Conservation (phyloP, 2,797 vertebrate species). For the Apodemus agrarius region DNA sequence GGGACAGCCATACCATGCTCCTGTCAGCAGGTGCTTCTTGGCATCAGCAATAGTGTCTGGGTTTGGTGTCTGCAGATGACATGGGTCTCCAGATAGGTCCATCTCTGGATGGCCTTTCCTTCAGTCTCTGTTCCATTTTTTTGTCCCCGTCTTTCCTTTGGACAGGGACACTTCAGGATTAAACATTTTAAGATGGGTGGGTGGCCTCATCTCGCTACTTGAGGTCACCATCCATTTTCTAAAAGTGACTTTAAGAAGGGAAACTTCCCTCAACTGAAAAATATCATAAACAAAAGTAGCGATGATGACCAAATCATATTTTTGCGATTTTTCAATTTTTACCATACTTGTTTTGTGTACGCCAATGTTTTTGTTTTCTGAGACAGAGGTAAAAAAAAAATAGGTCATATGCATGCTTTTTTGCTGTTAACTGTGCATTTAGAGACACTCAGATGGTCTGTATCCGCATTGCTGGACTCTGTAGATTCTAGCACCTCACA, state of each 20-base stretch:
- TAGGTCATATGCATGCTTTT: not conserved
- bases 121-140: not conserved
- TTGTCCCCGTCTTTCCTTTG: not conserved
- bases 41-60: not conserved
- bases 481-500: not conserved
- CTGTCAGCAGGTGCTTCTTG: not conserved
- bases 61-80: not conserved
- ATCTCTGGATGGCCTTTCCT: not conserved
- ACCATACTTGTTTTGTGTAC: not conserved
- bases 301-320: not conserved
- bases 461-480: not conserved
- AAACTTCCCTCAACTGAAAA: slow-evolving; percentile 15
- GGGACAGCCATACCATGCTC: not conserved
- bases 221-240: not conserved
- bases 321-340: not conserved
- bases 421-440: not conserved
- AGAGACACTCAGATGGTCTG: not conserved
- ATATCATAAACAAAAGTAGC: not conserved
- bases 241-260: not conserved
- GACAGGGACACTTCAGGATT: not conserved
- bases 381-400: not conserved
- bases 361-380: not conserved
- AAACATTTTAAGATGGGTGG: not conserved
- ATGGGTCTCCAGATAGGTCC: not conserved
- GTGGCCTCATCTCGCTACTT: not conserved